These are phyloP conservation scores for Gambusia yucatana DNA, from an alignment of 2,797 vertebrate genomes.

Conservation along the genomic window DNA sequence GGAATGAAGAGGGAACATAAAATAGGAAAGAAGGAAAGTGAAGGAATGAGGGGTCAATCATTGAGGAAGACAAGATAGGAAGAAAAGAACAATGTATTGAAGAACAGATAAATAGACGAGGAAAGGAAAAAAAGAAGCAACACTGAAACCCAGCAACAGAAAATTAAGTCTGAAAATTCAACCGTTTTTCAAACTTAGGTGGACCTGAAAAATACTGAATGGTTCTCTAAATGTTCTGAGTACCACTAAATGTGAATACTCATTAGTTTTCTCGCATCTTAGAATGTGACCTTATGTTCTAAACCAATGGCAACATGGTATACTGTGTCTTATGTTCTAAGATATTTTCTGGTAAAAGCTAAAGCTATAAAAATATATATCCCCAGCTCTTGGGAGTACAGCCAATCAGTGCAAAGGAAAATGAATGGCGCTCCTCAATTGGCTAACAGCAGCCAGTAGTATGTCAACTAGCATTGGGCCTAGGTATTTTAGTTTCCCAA, in stretches of 20 bases:
- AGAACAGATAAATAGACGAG: not conserved
- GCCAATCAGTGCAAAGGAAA: no score
- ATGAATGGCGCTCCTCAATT: not conserved
- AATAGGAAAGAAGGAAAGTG: not conserved
- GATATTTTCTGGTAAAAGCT: not conserved
- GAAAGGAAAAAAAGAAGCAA: not conserved
- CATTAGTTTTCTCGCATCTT: not conserved
- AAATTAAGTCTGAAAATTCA: not conserved
- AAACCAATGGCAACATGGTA: not conserved
- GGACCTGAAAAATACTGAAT: not conserved
- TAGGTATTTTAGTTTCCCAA: not conserved
- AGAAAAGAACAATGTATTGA: not conserved
- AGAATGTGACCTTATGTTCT: not conserved
- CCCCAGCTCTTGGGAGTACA: no score
- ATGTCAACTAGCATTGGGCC: not conserved
- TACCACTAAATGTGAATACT: not conserved
- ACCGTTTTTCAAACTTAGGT: not conserved
- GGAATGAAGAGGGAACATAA: not conserved
- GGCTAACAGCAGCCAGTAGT: not conserved
- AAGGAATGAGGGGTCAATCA: no score
- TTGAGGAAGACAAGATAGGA: not conserved
- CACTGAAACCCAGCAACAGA: not conserved
- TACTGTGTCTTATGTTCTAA: not conserved
- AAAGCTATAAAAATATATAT: not conserved
- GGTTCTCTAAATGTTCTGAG: not conserved